Conservation (phyloP, 2,888 invertebrate species). For the Thysanoteuthis rhombus region DNA sequence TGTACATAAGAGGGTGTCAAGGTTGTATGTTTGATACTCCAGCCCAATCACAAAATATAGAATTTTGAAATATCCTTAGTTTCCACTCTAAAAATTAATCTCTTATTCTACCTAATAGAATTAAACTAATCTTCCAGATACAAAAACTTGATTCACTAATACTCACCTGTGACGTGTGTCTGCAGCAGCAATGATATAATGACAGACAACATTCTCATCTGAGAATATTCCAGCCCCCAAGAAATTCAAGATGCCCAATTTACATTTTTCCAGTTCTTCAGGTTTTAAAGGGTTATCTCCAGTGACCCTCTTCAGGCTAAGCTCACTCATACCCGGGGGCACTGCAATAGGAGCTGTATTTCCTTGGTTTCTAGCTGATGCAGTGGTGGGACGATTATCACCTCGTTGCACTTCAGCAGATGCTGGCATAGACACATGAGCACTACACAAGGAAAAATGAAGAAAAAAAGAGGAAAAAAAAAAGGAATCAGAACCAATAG, state of each 20-base stretch:
- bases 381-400: constrained; percentile 31
- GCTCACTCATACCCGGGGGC: constrained; percentile 61
- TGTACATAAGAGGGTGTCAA: no score
- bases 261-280: constrained; percentile 78
- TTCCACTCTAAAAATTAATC: no score
- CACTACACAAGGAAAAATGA: constrained; percentile 37
- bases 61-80: no score
- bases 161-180: constrained; percentile 77
- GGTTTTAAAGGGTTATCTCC: constrained; percentile 58
- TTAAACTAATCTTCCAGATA: no score
- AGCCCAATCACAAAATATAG: no score
- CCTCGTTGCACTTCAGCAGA: constrained; percentile 25
- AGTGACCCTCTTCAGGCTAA: constrained; percentile 56
- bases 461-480: neutral
- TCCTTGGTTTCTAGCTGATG: constrained; percentile 41
- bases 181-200: constrained; percentile 85
- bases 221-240: constrained; percentile 81
- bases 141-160: neutral
- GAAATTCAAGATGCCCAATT: constrained; percentile 84
- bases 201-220: constrained; percentile 79
- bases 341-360: constrained; percentile 36
- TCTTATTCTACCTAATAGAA: no score
- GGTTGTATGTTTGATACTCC: no score
- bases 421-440: constrained; percentile 39
- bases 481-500: neutral